These are phyloP conservation scores for Ceraclea dissimilis DNA, from an alignment of 2,888 invertebrate species.

Conservation along the genomic window DNA sequence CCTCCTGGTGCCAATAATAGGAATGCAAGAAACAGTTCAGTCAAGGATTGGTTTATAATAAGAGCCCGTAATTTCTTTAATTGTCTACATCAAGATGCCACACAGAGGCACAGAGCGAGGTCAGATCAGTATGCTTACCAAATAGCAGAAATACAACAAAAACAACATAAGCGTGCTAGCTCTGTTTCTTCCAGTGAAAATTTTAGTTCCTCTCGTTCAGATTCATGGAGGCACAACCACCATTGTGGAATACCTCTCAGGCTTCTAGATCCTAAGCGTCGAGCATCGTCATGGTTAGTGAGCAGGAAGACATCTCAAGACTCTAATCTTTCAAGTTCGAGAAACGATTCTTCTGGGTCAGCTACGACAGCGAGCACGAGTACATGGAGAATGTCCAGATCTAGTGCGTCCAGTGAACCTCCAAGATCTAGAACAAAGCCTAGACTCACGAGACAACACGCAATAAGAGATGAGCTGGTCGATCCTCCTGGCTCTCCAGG, in stretches of 20 bases:
- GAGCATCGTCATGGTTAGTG: conserved; percentile 82
- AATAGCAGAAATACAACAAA: conserved; percentile 67
- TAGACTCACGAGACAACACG: conserved; percentile 71
- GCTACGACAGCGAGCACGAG: conserved; percentile 84
- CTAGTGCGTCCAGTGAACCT: conserved; percentile 60
- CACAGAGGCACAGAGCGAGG: conserved; percentile 31
- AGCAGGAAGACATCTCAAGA: conserved; percentile 90
- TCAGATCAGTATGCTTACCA: conserved; percentile 67
- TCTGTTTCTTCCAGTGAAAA: conserved; percentile 85
- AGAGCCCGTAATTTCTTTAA: conserved; percentile 41
- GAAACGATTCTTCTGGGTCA: conserved; percentile 87
- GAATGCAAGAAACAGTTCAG: conserved; percentile 28
- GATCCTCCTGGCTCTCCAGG: conserved; percentile 57
- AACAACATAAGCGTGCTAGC: conserved; percentile 69
- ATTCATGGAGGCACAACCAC: conserved; percentile 76
- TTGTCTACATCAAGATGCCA: conserved; percentile 26
- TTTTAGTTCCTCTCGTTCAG: conserved; percentile 80
- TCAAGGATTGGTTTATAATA: conserved; percentile 24
- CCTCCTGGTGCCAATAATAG: conserved; percentile 31
- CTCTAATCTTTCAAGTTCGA: conserved; percentile 81
- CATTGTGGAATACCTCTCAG: conserved; percentile 70
- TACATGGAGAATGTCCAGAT: conserved; percentile 82
- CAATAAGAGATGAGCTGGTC: conserved; percentile 59
- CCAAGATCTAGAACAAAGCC: conserved; percentile 50
- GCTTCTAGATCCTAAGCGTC: conserved; percentile 65